Percentiles rank a stretch among this genome's conserved stretches.
Conservation (phyloP, 1,140 invertebrate genomes). For the Lepidostoma basale region DNA sequence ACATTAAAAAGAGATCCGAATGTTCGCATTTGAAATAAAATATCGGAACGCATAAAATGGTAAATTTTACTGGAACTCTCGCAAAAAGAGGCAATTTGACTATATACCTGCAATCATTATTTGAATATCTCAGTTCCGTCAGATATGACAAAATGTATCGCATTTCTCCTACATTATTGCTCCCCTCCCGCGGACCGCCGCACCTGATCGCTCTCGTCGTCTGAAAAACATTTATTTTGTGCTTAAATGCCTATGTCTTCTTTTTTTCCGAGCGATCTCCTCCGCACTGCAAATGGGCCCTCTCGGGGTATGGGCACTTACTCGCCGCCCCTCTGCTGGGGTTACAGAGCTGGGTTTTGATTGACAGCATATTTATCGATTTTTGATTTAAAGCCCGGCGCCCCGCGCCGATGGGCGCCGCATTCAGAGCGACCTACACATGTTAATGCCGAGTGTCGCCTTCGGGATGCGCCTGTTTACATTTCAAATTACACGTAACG, state of each 20-base stretch:
- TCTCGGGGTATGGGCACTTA: slow-evolving; percentile 6
- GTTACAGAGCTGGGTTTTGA: slow-evolving; percentile 2
- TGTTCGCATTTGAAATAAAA: too few relatives aligned
- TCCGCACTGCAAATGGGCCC: slow-evolving; percentile 17
- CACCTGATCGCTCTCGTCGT: slow-evolving; percentile 40
- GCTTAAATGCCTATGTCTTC: slow-evolving; percentile 22
- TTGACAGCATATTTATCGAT: slow-evolving; percentile 25
- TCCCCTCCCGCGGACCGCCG: not conserved
- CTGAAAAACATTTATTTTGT: slow-evolving; percentile 42
- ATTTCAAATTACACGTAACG: too few relatives aligned
- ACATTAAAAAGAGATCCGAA: too few relatives aligned
- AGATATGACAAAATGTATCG: slow-evolving; percentile 25
- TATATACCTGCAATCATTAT: not conserved
- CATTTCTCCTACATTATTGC: slow-evolving; percentile 1
- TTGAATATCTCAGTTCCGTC: slow-evolving; percentile 2
- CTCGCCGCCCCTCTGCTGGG: not conserved
- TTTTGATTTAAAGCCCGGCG: not conserved
- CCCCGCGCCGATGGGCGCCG: not conserved
- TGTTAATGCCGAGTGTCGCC: too few relatives aligned
- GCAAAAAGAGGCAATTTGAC: too few relatives aligned
- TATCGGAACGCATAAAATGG: too few relatives aligned
- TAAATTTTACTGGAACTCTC: too few relatives aligned
- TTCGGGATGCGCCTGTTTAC: too few relatives aligned
- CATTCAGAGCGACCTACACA: too few relatives aligned
- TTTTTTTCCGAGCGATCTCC: slow-evolving; percentile 26